Conservation (phyloP, 2,113 vertebrate genomes). For the Brienomyrus brachyistius region DNA sequence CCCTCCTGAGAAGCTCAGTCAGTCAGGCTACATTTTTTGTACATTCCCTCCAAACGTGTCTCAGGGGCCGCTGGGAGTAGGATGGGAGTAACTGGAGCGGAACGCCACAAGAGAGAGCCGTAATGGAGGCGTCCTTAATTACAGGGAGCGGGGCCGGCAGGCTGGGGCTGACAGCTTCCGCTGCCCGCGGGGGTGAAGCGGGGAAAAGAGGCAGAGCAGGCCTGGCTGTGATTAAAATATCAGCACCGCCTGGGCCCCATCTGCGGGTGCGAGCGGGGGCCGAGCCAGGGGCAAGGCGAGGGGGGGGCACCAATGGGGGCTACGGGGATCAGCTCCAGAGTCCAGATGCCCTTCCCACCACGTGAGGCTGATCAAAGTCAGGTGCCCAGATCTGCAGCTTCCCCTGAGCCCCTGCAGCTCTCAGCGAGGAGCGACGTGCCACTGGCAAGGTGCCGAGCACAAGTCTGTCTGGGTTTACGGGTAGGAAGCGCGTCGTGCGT, state of each 20-base stretch:
- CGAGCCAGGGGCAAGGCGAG: background rate
- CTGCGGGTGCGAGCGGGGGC: background rate
- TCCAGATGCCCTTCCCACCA: background rate
- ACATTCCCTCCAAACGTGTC: background rate
- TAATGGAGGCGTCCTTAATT: conserved; percentile 8
- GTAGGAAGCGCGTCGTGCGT: background rate
- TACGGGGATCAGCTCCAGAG: background rate
- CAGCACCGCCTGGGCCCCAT: background rate
- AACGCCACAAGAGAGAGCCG: background rate
- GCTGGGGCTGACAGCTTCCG: background rate
- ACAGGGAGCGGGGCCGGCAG: background rate
- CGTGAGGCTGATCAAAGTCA: background rate
- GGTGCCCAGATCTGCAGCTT: background rate
- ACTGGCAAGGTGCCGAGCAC: too few relatives aligned
- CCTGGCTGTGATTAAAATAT: background rate
- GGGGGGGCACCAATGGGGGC: background rate
- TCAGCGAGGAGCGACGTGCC: background rate
- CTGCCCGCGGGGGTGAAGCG: background rate
- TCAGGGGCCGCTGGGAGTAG: background rate
- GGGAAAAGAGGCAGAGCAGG: background rate
- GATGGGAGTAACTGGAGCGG: background rate
- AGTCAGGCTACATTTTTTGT: background rate
- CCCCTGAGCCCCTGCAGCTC: background rate
- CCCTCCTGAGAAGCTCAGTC: background rate
- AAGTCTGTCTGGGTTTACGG: background rate